These are phyloP conservation scores for Oncorhynchus tshawytscha DNA, from an alignment of 2,113 vertebrate genomes.

Conservation along the genomic window DNA sequence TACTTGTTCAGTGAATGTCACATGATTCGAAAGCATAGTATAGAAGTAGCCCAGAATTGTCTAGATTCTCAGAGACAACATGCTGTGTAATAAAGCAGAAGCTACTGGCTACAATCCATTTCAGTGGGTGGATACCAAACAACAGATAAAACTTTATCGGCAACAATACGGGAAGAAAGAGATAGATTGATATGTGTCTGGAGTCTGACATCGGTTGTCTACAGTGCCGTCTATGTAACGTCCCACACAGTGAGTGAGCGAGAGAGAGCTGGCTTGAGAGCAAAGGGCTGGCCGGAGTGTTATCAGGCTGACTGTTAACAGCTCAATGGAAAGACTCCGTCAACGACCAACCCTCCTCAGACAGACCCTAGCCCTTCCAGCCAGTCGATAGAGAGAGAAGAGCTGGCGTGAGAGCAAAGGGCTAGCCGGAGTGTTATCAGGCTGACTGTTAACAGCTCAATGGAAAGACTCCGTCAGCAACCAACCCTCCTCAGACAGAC, in stretches of 20 bases:
- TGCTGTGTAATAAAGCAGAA: too few species aligned
- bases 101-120: too few species aligned
- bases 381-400: background rate
- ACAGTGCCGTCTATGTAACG: constrained; percentile 27
- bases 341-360: constrained; percentile 42
- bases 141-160: background rate
- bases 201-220: constrained; percentile 28
- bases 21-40: too few species aligned
- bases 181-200: constrained; percentile 33
- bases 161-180: constrained; percentile 8
- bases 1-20: too few species aligned
- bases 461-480: constrained; percentile 60
- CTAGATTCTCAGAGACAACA: too few species aligned
- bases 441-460: constrained; percentile 51
- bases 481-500: constrained; percentile 30
- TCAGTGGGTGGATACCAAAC: background rate
- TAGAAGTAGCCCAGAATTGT: too few species aligned
- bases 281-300: constrained; percentile 32
- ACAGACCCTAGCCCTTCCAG: constrained; percentile 36
- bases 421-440: constrained; percentile 47
- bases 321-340: constrained; percentile 60
- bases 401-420: constrained; percentile 37
- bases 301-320: constrained; percentile 55
- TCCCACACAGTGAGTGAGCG: constrained; percentile 48
- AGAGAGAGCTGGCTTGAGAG: constrained; percentile 44